Evolutionary conservation across 1,140 invertebrate species (phyloP), one percentile per base, ranked within the genome.

Genomic region (roundworm (Caenorhabditis elegans)): DNA sequence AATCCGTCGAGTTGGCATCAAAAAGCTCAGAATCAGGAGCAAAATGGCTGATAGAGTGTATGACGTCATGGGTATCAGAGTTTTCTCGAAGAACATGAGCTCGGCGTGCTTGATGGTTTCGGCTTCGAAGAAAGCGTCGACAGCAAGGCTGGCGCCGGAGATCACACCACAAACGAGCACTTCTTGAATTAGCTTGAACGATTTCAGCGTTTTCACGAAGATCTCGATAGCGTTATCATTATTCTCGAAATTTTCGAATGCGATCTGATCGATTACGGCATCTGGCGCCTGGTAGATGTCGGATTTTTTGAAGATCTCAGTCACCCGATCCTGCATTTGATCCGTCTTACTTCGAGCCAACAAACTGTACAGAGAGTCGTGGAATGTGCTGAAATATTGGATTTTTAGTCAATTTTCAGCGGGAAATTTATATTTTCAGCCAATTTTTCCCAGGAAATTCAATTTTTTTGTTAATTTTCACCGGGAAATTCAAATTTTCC

Each of bases 201-300:
- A 17, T 39, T 36, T 70, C 34, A 70, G n/a, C 0, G 60, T 70
- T 22, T 70, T 70, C 17, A 43, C n/a, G 3, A 70, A 17, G n/a
- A 70, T 43, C n/a, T 70, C 60, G 3, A 70, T 70, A 6, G 60
- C 5, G 10, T 43, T 70, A 5, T n/a, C 8, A n/a, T 39, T 43
- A n/a, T 70, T 70, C n/a, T 70, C 60, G 13, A 70, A 70, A 13
- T 43, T 36, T n/a, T 70, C 60, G 34, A 70, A 70, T 10, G 60
- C 60, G 10, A 70, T 70, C 60, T 70, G 31, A 70, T 70, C 60
- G 31, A 70, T 70, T 10, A 70, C 60, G 1, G 60, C 34, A 17
- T 70, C 60, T 39, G 60, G 60, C 1, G 60, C 34, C 6, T 39
- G n/a, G 3, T 2, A 3, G 10, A 70, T 70, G 11, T 39, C 60